phyloP scores from a whole-genome alignment of 2,113 vertebrate genomes.

The Brienomyrus longianalis region DNA sequence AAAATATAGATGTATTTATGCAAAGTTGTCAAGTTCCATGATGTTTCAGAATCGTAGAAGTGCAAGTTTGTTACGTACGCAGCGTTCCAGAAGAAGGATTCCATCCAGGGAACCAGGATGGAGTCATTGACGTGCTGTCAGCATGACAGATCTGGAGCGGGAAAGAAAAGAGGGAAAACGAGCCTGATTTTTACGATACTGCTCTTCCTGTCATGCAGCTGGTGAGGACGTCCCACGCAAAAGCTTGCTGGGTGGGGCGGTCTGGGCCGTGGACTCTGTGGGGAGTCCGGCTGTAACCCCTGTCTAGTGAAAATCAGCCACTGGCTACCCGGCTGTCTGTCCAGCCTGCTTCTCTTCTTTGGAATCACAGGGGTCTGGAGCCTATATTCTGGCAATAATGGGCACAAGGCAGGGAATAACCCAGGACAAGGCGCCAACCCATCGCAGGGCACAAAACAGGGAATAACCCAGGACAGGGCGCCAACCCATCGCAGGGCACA shows the following conservation, averaged over 20 bases:
- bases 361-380: not conserved
- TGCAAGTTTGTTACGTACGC: not conserved
- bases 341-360: not conserved
- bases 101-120: not conserved
- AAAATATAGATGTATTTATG: conserved; percentile 5
- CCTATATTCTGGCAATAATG: not conserved
- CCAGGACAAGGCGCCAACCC: not conserved
- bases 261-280: not conserved
- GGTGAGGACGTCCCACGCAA: not conserved
- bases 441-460: not conserved
- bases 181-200: not conserved
- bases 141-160: not conserved
- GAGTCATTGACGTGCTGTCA: not conserved
- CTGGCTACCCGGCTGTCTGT: not conserved
- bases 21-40: not conserved
- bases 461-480: too few species aligned
- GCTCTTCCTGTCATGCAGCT: not conserved
- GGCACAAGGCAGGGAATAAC: not conserved
- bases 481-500: too few species aligned
- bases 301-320: not conserved
- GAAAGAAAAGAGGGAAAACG: not conserved
- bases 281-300: not conserved
- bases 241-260: not conserved
- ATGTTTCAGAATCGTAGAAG: not conserved
- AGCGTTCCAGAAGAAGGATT: not conserved